Conservation (phyloP, 2,888 invertebrate species). For the Deilephila porcellus region DNA sequence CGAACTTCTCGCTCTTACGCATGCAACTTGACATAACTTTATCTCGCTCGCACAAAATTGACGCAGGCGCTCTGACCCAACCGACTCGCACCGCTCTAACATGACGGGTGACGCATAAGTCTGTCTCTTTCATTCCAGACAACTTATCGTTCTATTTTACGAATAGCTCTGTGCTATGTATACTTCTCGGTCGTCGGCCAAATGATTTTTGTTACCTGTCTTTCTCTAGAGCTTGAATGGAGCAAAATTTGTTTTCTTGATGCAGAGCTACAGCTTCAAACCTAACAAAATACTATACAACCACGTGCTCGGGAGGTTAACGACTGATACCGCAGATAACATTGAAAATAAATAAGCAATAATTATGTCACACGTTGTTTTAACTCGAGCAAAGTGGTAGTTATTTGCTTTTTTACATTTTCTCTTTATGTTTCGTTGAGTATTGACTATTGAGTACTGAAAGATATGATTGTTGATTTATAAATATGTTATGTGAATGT, state of each 20-base stretch:
- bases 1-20: slow-evolving; percentile 63
- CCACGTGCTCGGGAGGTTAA: slow-evolving; percentile 81
- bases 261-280: slow-evolving; percentile 84
- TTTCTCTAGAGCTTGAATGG: slow-evolving; percentile 84
- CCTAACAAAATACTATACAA: slow-evolving; percentile 79
- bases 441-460: not conserved
- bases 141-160: slow-evolving; percentile 82
- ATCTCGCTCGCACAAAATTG: slow-evolving; percentile 69
- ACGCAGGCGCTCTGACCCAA: slow-evolving; percentile 81
- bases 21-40: slow-evolving; percentile 51
- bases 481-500: no score
- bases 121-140: slow-evolving; percentile 66
- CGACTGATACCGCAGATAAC: slow-evolving; percentile 80
- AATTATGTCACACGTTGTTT: slow-evolving; percentile 36
- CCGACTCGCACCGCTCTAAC: slow-evolving; percentile 67
- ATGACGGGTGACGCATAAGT: slow-evolving; percentile 49
- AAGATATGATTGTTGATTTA: not conserved
- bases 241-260: slow-evolving; percentile 79
- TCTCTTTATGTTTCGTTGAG: not conserved
- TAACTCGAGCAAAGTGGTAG: slow-evolving; percentile 26
- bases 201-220: slow-evolving; percentile 83
- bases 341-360: slow-evolving; percentile 79
- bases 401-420: not conserved
- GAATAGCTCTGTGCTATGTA: slow-evolving; percentile 84
- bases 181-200: slow-evolving; percentile 84